Evolutionary conservation across 2,888 invertebrate genomes (phyloP).

Genomic region (Tenthredo livida): DNA sequence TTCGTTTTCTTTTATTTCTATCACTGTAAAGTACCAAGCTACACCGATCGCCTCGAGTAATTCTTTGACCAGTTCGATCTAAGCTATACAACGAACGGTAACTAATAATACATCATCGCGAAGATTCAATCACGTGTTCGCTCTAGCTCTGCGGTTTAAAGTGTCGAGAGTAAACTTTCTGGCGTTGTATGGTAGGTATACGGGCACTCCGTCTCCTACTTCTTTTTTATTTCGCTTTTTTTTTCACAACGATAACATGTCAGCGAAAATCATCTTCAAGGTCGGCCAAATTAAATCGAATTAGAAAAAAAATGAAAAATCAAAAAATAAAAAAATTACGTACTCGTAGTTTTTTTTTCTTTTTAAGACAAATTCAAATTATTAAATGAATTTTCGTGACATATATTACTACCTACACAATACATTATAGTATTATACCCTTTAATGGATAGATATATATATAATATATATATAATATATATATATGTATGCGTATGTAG

Average conservation of each 20-base stretch:
- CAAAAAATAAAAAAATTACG: neutral
- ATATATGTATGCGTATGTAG: neutral
- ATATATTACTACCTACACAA: neutral
- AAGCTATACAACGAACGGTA: conserved; percentile 36
- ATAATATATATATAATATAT: neutral
- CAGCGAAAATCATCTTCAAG: neutral
- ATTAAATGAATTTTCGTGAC: neutral
- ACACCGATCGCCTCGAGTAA: conserved; percentile 13
- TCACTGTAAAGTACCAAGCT: neutral
- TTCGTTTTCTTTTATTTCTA: neutral
- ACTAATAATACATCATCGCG: conserved; percentile 45
- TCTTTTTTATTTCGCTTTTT: too few relatives aligned
- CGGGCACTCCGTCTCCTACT: neutral
- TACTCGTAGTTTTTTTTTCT: neutral
- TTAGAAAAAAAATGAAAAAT: neutral
- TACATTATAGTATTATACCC: neutral
- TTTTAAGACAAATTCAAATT: neutral
- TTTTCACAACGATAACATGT: neutral
- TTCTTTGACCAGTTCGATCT: conserved; percentile 16
- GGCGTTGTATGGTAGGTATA: neutral
- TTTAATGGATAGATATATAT: too few relatives aligned
- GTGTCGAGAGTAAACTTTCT: neutral
- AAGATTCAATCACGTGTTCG: conserved; percentile 44
- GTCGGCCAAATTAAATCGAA: neutral
- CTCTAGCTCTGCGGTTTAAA: conserved; percentile 13